Percentiles rank a stretch among this genome's conserved stretches.
Evolutionary conservation across 1,140 invertebrate species (phyloP).

Genomic region (Elysia chlorotica): DNA sequence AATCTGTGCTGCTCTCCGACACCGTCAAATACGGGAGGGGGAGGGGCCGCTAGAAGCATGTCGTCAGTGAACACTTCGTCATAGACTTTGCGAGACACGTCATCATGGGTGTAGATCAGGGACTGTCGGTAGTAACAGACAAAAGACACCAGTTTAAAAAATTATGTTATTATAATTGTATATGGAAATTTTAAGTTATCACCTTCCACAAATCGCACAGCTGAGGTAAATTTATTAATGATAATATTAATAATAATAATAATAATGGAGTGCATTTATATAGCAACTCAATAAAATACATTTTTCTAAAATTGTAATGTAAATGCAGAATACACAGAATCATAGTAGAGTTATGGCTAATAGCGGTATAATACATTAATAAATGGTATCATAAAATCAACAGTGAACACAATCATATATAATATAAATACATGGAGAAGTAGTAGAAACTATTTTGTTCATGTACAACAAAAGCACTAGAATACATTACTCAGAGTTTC

Average conservation of each 20-base stretch:
- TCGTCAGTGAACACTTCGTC: constrained; percentile 8
- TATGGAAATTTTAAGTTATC: not conserved
- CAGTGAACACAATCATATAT: too few relatives aligned
- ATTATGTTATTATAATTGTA: not conserved
- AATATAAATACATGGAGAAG: too few relatives aligned
- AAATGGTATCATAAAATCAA: too few relatives aligned
- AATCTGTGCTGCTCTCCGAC: constrained; percentile 24
- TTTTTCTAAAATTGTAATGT: too few relatives aligned
- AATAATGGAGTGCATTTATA: not conserved
- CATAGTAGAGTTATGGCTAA: too few relatives aligned
- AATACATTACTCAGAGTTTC: too few relatives aligned
- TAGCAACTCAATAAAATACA: not conserved
- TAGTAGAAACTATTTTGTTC: too few relatives aligned
- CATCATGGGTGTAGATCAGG: constrained; percentile 23
- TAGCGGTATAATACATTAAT: too few relatives aligned
- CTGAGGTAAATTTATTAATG: not conserved
- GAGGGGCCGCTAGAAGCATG: constrained; percentile 2
- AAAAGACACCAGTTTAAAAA: not conserved
- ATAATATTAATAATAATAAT: not conserved
- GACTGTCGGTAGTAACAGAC: too few relatives aligned
- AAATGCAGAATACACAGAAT: too few relatives aligned
- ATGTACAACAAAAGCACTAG: too few relatives aligned
- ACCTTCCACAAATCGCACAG: not conserved
- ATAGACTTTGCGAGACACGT: constrained; percentile 21
- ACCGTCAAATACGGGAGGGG: constrained; percentile 25